Evolutionary conservation across 2,797 vertebrate species (phyloP).

Genomic region (Octomys mimax): DNA sequence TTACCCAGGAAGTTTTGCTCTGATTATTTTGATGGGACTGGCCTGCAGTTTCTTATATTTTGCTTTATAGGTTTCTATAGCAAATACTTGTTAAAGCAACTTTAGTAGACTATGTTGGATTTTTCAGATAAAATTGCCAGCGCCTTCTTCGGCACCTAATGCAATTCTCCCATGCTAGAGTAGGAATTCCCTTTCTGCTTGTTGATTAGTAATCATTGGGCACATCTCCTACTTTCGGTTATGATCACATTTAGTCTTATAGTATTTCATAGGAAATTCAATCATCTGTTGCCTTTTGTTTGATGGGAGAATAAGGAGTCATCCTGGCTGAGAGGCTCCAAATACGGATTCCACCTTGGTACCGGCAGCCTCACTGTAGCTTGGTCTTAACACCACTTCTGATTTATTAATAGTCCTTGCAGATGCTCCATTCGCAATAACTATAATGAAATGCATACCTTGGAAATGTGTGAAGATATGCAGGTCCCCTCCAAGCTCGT

Average conservation of each 20-base stretch:
- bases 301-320: constrained; percentile 26
- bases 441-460: constrained; percentile 56
- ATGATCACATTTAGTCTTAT: constrained; percentile 22
- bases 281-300: constrained; percentile 30
- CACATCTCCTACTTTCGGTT: neutral
- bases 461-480: constrained; percentile 62
- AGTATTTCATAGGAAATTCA: constrained; percentile 42
- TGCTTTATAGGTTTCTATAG: neutral
- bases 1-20: neutral
- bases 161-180: neutral
- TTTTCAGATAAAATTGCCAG: neutral
- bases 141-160: neutral
- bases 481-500: constrained; percentile 52
- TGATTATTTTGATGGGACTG: constrained; percentile 20
- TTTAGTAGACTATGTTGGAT: neutral
- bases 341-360: neutral
- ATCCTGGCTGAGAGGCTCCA: neutral
- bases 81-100: neutral
- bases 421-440: constrained; percentile 41
- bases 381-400: constrained; percentile 19
- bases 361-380: neutral
- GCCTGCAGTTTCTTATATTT: neutral
- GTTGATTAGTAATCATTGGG: constrained; percentile 33
- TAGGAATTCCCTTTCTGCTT: neutral
- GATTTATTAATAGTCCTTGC: constrained; percentile 52